Base-by-base conservation (phyloP, 2,113 vertebrate genomes). In the Orthochromis malagaraziensis region DNA sequence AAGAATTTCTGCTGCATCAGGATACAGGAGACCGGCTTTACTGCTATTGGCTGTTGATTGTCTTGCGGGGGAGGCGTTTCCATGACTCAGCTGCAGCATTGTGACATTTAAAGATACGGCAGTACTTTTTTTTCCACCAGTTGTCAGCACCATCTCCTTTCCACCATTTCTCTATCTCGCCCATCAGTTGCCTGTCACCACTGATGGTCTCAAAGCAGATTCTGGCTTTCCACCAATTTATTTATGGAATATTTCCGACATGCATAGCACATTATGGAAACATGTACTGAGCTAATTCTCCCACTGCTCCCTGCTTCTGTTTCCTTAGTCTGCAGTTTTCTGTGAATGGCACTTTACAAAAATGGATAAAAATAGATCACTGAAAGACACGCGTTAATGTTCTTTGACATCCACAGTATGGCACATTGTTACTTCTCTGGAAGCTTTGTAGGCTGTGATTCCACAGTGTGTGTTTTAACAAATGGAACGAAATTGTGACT, bases 1-100 rank as follows among this genome's bases (percentile, higher is more conserved):
- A 38, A 31, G 55, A 81, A 75, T 94, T 94, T 94, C 49, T 95
- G 95, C 95, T 95, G 95, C 95, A 94, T 96, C 94, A 95, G 94
- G 90, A 87, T 90, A 84, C 84, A 91, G 40, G 81, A 73, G 81
- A 89, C 57, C 84, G 49, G 93, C 93, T 93, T 89, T 4, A 5
- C 84, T 85, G 89, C 87, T 81, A 93, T 95, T 95, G 93, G 95
- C 85, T 85, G 89, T 79, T 40, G 7, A 63, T 26, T 42, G 84
- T 82, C 65, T 10, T n/a, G 75, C 33, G 35, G n/a, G 40, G 79
- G 47, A 60, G 58, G 77, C 31, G 79, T 10, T 85, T 87, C 63
- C 83, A 83, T 95, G 95, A 95, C 92, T 96, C 95, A 95, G 94
- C 94, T 92, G 88, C 93, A 90, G 91, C 88, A 90, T 85, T 21